Percentiles rank a stretch among this genome's conserved stretches.
phyloP scores from a whole-genome alignment of 2,113 vertebrate species.

The Phocoena sinus region DNA sequence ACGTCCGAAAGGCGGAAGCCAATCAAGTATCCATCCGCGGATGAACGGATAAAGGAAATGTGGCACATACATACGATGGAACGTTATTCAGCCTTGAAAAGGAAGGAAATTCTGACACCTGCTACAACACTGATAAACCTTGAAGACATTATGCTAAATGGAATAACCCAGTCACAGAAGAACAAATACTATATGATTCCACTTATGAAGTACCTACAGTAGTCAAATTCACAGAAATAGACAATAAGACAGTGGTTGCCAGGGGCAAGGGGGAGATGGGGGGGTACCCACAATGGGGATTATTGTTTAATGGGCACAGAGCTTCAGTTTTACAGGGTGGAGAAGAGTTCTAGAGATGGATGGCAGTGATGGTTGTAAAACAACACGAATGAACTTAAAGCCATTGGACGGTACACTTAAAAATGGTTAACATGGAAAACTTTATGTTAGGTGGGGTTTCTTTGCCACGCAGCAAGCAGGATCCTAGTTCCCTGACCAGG shows the following conservation, averaged over 20 bases:
- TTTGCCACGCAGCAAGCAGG: no score
- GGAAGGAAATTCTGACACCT: neutral
- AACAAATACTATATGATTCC: neutral
- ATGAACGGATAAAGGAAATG: neutral
- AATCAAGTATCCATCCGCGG: accelerated
- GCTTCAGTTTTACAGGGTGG: neutral
- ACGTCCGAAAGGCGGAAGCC: neutral
- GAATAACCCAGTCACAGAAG: neutral
- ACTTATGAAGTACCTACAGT: neutral
- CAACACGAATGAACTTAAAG: accelerated
- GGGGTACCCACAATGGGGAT: no score
- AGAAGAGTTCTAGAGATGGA: neutral
- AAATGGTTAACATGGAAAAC: no score
- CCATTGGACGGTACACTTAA: neutral
- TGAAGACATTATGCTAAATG: neutral
- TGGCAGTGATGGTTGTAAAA: neutral
- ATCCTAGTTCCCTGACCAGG: no score
- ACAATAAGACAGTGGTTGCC: accelerated
- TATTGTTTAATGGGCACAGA: neutral
- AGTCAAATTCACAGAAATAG: neutral
- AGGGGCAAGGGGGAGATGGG: neutral
- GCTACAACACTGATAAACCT: neutral
- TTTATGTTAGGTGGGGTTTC: no score
- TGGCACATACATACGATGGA: accelerated
- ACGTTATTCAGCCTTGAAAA: neutral